These are phyloP conservation scores for Lichenostomus cassidix DNA, from an alignment of 2,113 vertebrate species.

Conservation along the genomic window DNA sequence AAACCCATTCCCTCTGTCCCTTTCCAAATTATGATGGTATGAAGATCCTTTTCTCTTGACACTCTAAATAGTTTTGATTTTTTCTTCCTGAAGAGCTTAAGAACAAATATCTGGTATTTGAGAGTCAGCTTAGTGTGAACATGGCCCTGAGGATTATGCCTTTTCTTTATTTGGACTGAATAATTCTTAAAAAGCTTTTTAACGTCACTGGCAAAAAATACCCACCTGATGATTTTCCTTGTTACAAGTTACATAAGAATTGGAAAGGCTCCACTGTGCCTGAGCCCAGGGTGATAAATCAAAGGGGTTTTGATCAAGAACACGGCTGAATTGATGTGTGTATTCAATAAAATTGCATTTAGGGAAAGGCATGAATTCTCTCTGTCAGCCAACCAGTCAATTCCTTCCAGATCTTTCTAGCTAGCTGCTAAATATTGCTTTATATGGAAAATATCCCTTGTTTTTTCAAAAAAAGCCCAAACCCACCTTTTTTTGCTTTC, in stretches of 20 bases:
- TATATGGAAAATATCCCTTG: neutral
- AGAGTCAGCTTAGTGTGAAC: neutral
- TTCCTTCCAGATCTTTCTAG: neutral
- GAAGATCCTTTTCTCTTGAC: neutral
- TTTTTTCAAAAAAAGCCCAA: neutral
- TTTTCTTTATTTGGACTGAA: slow-evolving; percentile 7
- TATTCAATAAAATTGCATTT: neutral
- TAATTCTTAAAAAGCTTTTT: slow-evolving; percentile 1
- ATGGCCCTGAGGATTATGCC: neutral
- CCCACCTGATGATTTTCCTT: neutral
- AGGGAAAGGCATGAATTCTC: neutral
- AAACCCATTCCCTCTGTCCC: neutral
- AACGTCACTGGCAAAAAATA: neutral
- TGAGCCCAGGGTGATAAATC: neutral
- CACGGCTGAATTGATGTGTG: neutral
- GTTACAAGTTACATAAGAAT: neutral
- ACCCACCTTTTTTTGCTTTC: neutral
- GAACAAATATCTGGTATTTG: neutral
- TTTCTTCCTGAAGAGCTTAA: neutral
- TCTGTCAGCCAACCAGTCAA: neutral
- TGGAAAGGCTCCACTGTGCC: neutral
- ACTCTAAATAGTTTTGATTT: neutral
- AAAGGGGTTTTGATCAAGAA: neutral
- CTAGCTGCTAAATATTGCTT: neutral
- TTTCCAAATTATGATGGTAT: neutral